Evolutionary conservation across 2,113 vertebrate genomes (phyloP).

Genomic region (Engystomops pustulosus): DNA sequence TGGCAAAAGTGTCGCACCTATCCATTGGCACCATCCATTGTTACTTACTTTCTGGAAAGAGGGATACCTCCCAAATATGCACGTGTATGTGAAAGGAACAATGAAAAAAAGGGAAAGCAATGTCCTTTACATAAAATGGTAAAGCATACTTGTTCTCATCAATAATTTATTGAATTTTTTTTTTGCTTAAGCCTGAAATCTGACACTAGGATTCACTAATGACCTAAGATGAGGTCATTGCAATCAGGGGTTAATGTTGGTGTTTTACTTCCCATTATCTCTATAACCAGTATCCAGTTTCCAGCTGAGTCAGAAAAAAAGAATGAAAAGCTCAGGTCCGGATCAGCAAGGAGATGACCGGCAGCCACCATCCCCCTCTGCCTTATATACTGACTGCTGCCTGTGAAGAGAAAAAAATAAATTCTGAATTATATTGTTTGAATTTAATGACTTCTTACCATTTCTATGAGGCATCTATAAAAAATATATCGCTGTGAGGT

Average conservation of each 20-base stretch:
- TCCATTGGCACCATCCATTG: too few species aligned
- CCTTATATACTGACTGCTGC: conserved; percentile 18
- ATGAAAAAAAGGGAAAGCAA: not conserved
- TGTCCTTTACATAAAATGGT: not conserved
- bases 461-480: not conserved
- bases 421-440: not conserved
- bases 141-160: not conserved
- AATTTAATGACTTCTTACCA: not conserved
- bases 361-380: conserved; percentile 33
- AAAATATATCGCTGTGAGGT: not conserved
- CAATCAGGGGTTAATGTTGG: conserved; percentile 33
- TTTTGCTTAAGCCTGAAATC: not conserved
- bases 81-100: not conserved
- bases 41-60: too few species aligned
- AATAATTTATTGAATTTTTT: too few species aligned
- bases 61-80: not conserved
- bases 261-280: conserved; percentile 44
- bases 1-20: too few species aligned
- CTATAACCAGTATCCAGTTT: conserved; percentile 41
- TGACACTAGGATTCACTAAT: conserved; percentile 32
- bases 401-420: not conserved
- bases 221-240: conserved; percentile 17
- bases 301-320: conserved; percentile 50
- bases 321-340: conserved; percentile 43
- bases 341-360: conserved; percentile 28